Base-by-base conservation (phyloP, 2,888 invertebrate species). In the Epirrhoe tristata region DNA sequence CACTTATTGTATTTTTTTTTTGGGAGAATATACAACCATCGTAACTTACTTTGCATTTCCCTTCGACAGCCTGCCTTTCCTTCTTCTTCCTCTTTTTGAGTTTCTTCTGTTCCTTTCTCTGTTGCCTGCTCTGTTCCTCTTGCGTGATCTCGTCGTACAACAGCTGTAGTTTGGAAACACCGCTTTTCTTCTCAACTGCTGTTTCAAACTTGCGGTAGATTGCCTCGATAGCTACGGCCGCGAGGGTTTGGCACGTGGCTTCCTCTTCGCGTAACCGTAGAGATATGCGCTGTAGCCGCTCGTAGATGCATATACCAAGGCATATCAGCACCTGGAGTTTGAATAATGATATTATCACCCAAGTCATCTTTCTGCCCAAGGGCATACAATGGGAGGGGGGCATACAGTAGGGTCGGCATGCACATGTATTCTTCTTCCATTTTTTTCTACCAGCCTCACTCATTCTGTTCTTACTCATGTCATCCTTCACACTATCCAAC, bases 231-330 rank as follows among this genome's bases (percentile, higher is more conserved):
- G 96, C 97, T 6, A 97, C 97, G 53, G 97, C 98, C 60, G 98
- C 98, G 70, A 98, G 95, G 59, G 98, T 97, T 89, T 98, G 97
- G 91, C 98, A 98, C n/a, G 98, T 98, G 82, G 97, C 97, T 86
- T 98, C 98, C 84, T 98, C 98, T 85, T 98, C 98, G 65, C 97
- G 95, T 79, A 98, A 94, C 61, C 98, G 96, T 77, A 98, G 95
- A 78, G 97, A 97, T 70, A 98, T 96, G 74, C 97, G 96, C 84
- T 98, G 97, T 56, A 99, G 94, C 66, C 98, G 95, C 84, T 98
- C 98, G 85, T 98, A 98, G 80, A 98, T 96, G 87, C 98, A 98
- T 87, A 98, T 97, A 10, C 98, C 98, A 68, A 99, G 95, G 87
- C 98, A 99, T 8, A 98, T 98, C 73, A 99, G 94, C 64, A 99